These are phyloP conservation scores for Monoplex corrugatus DNA, from an alignment of 2,888 invertebrate genomes.

Conservation along the genomic window DNA sequence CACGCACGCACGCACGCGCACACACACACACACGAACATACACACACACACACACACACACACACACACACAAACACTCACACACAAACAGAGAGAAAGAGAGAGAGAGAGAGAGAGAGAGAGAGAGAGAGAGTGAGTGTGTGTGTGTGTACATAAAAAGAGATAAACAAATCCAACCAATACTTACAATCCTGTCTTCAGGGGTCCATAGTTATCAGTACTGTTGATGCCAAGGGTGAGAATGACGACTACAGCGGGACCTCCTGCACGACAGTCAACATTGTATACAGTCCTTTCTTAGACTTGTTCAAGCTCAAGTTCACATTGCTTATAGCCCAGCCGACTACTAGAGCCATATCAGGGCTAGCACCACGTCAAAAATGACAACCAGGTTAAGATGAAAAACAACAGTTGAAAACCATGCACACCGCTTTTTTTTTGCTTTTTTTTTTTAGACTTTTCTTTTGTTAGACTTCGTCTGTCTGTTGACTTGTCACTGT, in stretches of 20 bases:
- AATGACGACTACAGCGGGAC: slow-evolving; percentile 81
- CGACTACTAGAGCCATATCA: too few species aligned
- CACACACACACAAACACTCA: too few species aligned
- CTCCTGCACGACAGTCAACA: slow-evolving; percentile 73
- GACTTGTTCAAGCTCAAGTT: neutral
- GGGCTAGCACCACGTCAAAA: too few species aligned
- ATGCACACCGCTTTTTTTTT: too few species aligned
- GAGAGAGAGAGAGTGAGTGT: neutral
- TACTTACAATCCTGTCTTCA: slow-evolving; percentile 79
- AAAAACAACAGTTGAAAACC: neutral
- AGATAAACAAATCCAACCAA: neutral
- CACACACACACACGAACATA: neutral
- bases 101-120: neutral
- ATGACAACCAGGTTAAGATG: neutral
- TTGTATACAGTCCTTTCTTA: neutral
- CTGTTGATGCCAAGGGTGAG: slow-evolving; percentile 78
- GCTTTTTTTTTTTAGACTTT: too few species aligned
- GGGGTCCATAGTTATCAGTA: slow-evolving; percentile 77
- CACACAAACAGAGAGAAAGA: neutral
- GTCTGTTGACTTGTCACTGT: too few species aligned
- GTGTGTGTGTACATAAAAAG: neutral
- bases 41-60: too few species aligned
- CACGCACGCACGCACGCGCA: neutral
- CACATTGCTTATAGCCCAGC: too few species aligned
- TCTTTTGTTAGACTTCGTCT: too few species aligned